These are phyloP conservation scores for Chloromyia formosa DNA, from an alignment of 2,888 invertebrate species.

Conservation along the genomic window DNA sequence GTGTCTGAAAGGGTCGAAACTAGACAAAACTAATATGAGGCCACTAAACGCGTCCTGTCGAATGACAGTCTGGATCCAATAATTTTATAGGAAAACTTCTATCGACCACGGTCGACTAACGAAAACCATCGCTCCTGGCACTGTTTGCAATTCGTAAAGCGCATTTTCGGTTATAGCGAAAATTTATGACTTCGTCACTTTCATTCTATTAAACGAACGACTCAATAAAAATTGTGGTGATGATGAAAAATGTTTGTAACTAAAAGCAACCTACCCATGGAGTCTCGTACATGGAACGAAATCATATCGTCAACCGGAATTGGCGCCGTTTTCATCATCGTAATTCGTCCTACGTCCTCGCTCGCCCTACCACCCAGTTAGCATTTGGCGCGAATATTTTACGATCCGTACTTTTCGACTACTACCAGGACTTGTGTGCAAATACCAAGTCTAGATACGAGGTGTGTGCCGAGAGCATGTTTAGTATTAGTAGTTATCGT, in stretches of 20 bases:
- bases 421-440: slow-evolving; percentile 14
- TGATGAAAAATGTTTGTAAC: slow-evolving; percentile 39
- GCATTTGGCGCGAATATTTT: slow-evolving; percentile 15
- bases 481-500: neutral
- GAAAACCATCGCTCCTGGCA: neutral
- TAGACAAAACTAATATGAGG: neutral
- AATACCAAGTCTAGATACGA: neutral
- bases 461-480: too few relatives aligned
- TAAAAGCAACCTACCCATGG: slow-evolving; percentile 3
- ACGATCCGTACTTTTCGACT: slow-evolving; percentile 14
- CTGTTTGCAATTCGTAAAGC: neutral
- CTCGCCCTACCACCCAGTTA: neutral
- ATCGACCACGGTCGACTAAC: too few relatives aligned
- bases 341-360: neutral
- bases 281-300: neutral
- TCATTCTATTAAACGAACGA: slow-evolving; percentile 41
- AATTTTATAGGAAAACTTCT: neutral
- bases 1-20: neutral
- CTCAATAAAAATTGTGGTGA: slow-evolving; percentile 35
- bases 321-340: neutral
- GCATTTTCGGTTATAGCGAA: slow-evolving; percentile 28
- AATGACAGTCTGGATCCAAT: neutral
- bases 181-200: slow-evolving; percentile 42
- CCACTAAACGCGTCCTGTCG: neutral
- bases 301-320: slow-evolving; percentile 5